phyloP scores from a whole-genome alignment of 2,797 vertebrate genomes.

The Microctenopoma lineatum region DNA sequence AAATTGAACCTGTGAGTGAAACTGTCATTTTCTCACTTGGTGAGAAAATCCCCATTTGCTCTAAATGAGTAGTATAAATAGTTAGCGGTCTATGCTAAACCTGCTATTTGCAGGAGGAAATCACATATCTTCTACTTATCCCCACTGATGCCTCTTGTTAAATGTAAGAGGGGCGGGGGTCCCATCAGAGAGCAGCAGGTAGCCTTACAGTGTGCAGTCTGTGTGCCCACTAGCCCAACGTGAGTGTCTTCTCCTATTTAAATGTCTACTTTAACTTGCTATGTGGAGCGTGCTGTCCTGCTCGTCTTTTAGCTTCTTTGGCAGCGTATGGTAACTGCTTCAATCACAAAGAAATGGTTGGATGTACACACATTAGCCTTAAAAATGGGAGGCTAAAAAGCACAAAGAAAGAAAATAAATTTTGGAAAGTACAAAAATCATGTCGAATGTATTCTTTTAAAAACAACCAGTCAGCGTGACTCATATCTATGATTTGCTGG shows the following conservation, averaged over 20 bases:
- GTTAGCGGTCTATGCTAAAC: slow-evolving; percentile 44
- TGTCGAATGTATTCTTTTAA: neutral
- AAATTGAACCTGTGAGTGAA: slow-evolving; percentile 38
- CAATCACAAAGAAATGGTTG: slow-evolving; percentile 37
- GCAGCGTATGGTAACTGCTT: slow-evolving; percentile 41
- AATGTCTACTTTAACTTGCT: slow-evolving; percentile 39
- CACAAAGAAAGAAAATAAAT: neutral
- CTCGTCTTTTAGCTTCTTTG: slow-evolving; percentile 38
- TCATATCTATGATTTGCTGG: slow-evolving; percentile 11
- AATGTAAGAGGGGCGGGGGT: slow-evolving; percentile 62
- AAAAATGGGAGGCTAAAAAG: slow-evolving; percentile 2
- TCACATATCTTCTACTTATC: slow-evolving; percentile 57
- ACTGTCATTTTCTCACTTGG: slow-evolving; percentile 48
- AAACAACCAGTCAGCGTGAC: slow-evolving; percentile 1
- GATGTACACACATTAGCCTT: slow-evolving; percentile 6
- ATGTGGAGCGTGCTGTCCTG: slow-evolving; percentile 36
- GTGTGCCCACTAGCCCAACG: slow-evolving; percentile 49
- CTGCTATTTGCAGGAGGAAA: slow-evolving; percentile 45
- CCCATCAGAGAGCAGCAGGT: slow-evolving; percentile 51
- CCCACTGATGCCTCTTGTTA: slow-evolving; percentile 37
- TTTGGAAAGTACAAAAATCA: neutral
- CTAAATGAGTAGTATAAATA: slow-evolving; percentile 41
- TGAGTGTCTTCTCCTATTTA: slow-evolving; percentile 64
- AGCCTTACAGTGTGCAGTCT: slow-evolving; percentile 55
- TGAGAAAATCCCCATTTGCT: slow-evolving; percentile 39